Base-by-base conservation (phyloP, 2,113 vertebrate genomes). In the Ceyx margarethae region DNA sequence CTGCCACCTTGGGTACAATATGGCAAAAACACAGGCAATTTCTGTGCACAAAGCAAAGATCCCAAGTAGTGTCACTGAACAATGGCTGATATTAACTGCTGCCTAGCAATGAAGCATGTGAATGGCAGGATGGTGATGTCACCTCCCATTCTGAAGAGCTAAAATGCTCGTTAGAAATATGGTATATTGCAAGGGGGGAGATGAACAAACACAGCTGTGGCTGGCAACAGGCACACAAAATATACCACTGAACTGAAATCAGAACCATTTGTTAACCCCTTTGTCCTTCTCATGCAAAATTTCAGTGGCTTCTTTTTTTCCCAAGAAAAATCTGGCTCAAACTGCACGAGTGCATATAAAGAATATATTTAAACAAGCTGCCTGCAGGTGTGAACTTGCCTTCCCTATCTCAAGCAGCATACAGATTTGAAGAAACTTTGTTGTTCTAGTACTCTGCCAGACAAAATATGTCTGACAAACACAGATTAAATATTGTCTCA, bases 1-100 rank as follows among this genome's bases (percentile, higher is more conserved):
- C 65, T 69, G 42, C 73, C 57, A 80, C 5, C 9, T 94, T 51
- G 89, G 72, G 76, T 54, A 91, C 15, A 86, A 57, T 56, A 81
- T 0, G 7, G 77, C 84, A 90, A 91, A 95, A 92, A 94, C 81
- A 85, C 71, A 77, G 40, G 64, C 67, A 62, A 50, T 89, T 92
- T 84, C 67, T 46, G 80, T 45, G 89, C 67, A 91, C 75, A 83
- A 91, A 95, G 87, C 72, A 69, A 84, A 83, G 86, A 91, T 28
- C 68, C 83, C 60, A 91, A 91, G 93, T 71, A 76, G 66, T 79
- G 25, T 79, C 90, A 92, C 65, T 40, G 85, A 95, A 95, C 93
- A 78, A 84, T 40, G 80, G 89, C 82, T 94, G 58, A 67, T 65
- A 89, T 85, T 91, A 83, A 91, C 68, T 82, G 89, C 81, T 94